Conservation (phyloP, 1,140 invertebrate genomes). For the Zaprionus vittiger region DNA sequence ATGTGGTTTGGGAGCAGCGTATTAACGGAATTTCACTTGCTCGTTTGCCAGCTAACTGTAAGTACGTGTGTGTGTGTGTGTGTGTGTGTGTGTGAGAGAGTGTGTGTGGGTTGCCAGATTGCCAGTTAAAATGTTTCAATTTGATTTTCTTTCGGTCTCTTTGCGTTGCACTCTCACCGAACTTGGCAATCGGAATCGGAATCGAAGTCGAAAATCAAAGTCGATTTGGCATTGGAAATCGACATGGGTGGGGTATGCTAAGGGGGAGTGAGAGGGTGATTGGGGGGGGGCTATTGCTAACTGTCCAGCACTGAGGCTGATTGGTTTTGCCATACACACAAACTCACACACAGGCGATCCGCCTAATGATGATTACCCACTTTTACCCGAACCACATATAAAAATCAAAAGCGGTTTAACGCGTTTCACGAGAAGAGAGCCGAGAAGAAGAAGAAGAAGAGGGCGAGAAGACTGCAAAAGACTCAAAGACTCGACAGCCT, state of each 20-base stretch:
- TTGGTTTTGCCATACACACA: constrained; percentile 58
- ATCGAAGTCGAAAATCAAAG: constrained; percentile 21
- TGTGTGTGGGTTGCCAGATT: constrained; percentile 46
- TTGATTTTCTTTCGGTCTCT: constrained; percentile 64
- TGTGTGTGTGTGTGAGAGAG: constrained; percentile 23
- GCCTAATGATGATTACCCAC: constrained; percentile 80
- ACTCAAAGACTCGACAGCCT: constrained; percentile 15
- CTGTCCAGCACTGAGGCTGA: constrained; percentile 43
- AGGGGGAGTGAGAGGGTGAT: neutral
- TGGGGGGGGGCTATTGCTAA: neutral
- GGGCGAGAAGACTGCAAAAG: neutral
- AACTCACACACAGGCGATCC: constrained; percentile 14
- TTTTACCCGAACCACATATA: constrained; percentile 68
- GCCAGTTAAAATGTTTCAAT: constrained; percentile 69
- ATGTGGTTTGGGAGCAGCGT: constrained; percentile 38
- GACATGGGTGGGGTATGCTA: constrained; percentile 13
- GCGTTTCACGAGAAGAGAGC: constrained; percentile 58
- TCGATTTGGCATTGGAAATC: constrained; percentile 17
- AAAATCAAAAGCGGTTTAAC: constrained; percentile 82
- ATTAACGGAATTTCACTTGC: constrained; percentile 68
- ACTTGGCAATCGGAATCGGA: constrained; percentile 36
- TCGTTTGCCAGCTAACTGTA: constrained; percentile 27
- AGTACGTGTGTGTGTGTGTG: constrained; percentile 11
- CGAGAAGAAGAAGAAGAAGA: neutral
- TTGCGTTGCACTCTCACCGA: constrained; percentile 67